phyloP scores from a whole-genome alignment of 1,140 invertebrate species.

The Atta texana region DNA sequence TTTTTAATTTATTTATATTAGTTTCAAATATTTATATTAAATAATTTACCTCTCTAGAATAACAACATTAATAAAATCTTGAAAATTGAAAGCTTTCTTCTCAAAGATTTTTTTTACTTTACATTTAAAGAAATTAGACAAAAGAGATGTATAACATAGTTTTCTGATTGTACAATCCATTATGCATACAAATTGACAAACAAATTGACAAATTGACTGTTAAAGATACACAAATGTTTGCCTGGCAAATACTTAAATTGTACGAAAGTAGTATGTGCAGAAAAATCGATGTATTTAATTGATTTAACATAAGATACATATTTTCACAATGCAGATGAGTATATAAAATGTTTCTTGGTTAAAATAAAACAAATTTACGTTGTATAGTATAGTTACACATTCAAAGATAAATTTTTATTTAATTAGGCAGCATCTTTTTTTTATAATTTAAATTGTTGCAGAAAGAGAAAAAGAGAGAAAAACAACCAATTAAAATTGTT shows the following conservation, averaged over 20 bases:
- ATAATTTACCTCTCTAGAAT: not conserved
- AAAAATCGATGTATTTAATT: not conserved
- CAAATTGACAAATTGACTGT: not conserved
- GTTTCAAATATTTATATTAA: not conserved
- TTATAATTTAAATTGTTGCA: not conserved
- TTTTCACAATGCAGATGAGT: not conserved
- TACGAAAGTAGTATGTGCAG: not conserved
- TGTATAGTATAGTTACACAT: not conserved
- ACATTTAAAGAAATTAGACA: not conserved
- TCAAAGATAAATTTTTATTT: not conserved
- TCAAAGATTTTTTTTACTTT: not conserved
- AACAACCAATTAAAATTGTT: slow-evolving; percentile 10
- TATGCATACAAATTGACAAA: slow-evolving; percentile 19
- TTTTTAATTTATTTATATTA: not conserved
- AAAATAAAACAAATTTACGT: not conserved
- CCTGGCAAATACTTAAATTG: not conserved
- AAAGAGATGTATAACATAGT: slow-evolving; percentile 1
- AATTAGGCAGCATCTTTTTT: not conserved
- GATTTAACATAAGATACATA: not conserved
- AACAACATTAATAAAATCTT: not conserved
- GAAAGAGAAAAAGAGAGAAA: not conserved
- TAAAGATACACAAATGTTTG: not conserved
- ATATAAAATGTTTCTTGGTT: not conserved
- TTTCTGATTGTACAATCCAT: not conserved
- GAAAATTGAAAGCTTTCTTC: not conserved